Conservation (phyloP, 2,113 vertebrate genomes). For the Eleginops maclovinus region DNA sequence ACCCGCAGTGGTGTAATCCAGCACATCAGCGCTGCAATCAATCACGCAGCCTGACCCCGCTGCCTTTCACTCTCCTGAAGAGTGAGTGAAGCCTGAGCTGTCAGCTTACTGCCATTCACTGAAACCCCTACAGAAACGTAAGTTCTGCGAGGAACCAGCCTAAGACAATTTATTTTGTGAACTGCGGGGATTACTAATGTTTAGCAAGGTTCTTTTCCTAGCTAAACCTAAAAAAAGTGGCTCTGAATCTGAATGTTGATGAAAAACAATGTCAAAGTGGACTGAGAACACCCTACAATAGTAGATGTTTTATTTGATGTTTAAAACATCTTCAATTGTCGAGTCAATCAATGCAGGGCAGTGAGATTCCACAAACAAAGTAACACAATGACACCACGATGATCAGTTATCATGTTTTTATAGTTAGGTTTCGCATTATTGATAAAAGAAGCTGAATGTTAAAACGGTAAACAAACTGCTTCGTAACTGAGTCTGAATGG, state of each 20-base stretch:
- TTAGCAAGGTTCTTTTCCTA: neutral
- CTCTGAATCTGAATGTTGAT: neutral
- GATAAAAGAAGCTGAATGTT: slow-evolving; percentile 33
- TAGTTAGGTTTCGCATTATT: slow-evolving; percentile 44
- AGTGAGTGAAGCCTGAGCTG: slow-evolving; percentile 32
- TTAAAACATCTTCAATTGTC: slow-evolving; percentile 17
- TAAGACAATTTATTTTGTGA: neutral
- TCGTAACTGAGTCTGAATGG: slow-evolving; percentile 10
- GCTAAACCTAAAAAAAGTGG: neutral
- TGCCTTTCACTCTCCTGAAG: slow-evolving; percentile 35
- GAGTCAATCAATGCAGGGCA: slow-evolving; percentile 8
- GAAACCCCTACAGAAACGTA: neutral
- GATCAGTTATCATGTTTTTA: slow-evolving; percentile 21
- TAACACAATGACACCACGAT: slow-evolving; percentile 17
- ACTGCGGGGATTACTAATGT: slow-evolving; percentile 8
- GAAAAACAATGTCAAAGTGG: slow-evolving; percentile 6
- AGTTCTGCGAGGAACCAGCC: slow-evolving; percentile 21
- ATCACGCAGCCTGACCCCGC: slow-evolving; percentile 62
- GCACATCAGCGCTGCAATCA: slow-evolving; percentile 74
- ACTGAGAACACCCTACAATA: slow-evolving; percentile 2
- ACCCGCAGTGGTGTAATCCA: slow-evolving; percentile 53
- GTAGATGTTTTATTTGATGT: slow-evolving; percentile 4
- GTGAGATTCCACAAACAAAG: slow-evolving; percentile 12
- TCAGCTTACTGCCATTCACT: slow-evolving; percentile 52
- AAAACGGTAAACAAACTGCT: slow-evolving; percentile 36